Evolutionary conservation across 2,113 vertebrate species (phyloP).

Genomic region (Petrocephalus zakoni): DNA sequence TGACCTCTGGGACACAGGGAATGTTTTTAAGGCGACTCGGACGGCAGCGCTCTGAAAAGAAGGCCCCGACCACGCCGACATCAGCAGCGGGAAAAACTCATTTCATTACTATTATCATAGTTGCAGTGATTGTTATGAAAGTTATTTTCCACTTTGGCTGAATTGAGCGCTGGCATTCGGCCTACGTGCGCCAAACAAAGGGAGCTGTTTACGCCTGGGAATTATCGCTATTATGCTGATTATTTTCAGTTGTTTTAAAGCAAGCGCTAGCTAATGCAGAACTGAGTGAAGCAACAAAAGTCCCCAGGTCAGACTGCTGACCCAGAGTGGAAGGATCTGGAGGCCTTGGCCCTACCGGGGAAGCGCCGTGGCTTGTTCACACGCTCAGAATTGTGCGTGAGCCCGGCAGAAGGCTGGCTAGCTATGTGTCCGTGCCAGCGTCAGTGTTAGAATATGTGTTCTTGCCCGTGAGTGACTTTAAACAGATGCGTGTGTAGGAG

Average conservation of each 20-base stretch:
- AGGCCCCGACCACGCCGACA: not conserved
- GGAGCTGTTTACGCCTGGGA: not conserved
- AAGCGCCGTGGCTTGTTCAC: not conserved
- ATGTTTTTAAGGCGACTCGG: not conserved
- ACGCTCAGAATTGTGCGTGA: not conserved
- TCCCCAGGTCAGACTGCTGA: not conserved
- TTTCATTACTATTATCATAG: slow-evolving; percentile 7
- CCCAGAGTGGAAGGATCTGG: not conserved
- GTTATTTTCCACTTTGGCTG: slow-evolving; percentile 3
- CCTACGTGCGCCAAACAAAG: not conserved
- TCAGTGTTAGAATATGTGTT: not conserved
- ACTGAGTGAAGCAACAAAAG: not conserved
- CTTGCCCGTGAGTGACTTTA: slow-evolving; percentile 1
- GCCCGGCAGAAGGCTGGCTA: not conserved
- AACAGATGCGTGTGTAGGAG: slow-evolving; percentile 4
- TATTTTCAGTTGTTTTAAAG: not conserved
- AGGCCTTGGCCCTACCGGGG: not conserved
- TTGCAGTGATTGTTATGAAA: slow-evolving; percentile 1
- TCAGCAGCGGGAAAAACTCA: slow-evolving; percentile 14
- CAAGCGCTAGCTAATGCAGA: not conserved
- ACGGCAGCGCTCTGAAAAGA: not conserved
- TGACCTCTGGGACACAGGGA: not conserved
- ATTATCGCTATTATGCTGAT: slow-evolving; percentile 19
- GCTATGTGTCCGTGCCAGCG: slow-evolving; percentile 18
- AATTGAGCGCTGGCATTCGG: not conserved